Evolutionary conservation across 1,140 invertebrate genomes (phyloP), one percentile per base, ranked within the genome.

Genomic region (Heliothis virescens): DNA sequence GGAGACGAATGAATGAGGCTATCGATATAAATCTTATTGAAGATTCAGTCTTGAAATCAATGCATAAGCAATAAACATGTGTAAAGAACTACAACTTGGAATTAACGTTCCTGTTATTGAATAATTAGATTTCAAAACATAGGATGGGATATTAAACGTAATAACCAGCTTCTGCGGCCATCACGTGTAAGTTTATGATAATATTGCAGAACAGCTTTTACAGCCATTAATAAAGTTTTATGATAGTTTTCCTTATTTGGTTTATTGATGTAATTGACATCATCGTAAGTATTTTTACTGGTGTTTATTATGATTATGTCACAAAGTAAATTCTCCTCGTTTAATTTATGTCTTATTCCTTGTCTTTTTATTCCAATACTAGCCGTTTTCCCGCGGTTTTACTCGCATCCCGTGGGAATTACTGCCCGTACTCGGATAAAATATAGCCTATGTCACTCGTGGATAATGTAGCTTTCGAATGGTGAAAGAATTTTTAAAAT

Each of bases 11-110:
- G 82, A 87, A 89, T 86, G 80, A 67, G 63, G 75, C 73, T 79
- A 82, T 76, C 79, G 77, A 85, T 82, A 87, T 89, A 87, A 89
- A 89, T 88, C 85, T 86, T 86, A 75, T 83, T 79, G 29, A 83
- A 79, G 83, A 79, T 73, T 83, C 81, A 79, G 82, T 85, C 59
- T 83, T 74, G 80, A 81, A 85, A 83, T 84, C 82, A 83, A 87
- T 83, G 80, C 72, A 74, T 83, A 59, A 62, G 74, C 75, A 83
- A 85, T 82, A 84, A 86, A 75, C 75, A 83, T 67, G 72, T 59
- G 65, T 73, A 72, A 62, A 75, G 57, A 63, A 57, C 48, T 69
- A 69, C 53, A 79, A 59, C 53, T 67, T 57, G 53, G 41, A 53
- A 53, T 52, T 52, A 57, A 62, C 67, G 65, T 74, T 47, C 50